These are phyloP conservation scores for Panagrolaimus sp. DNA, from an alignment of 1,140 invertebrate genomes.

Conservation along the genomic window DNA sequence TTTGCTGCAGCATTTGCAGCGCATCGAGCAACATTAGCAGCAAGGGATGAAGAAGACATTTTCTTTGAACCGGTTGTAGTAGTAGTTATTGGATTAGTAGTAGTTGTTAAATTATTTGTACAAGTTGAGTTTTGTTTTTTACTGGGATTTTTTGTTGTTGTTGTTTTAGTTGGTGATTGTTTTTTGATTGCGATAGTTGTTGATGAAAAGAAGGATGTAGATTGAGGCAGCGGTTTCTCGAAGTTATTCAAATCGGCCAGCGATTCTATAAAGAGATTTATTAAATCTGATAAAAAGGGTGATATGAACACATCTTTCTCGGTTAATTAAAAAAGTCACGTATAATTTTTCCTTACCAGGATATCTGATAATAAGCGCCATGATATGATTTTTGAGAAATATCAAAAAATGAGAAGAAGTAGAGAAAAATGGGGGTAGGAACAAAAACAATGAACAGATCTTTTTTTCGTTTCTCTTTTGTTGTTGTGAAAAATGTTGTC, in stretches of 20 bases:
- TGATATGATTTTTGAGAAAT: no score
- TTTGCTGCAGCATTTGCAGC: background rate
- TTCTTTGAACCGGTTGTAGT: background rate
- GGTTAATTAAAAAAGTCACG: background rate
- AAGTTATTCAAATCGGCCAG: conserved; percentile 15
- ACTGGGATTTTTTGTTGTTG: background rate
- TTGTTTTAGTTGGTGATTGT: background rate
- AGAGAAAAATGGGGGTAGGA: no score
- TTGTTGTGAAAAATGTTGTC: no score
- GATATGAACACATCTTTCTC: background rate
- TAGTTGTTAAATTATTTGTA: no score
- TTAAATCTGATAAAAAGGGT: background rate
- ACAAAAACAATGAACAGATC: no score
- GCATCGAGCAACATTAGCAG: background rate
- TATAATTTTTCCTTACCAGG: no score
- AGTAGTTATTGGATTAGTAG: no score
- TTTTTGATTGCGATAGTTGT: background rate
- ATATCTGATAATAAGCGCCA: no score
- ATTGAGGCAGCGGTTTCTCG: background rate
- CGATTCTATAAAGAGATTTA: background rate
- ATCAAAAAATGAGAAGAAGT: no score
- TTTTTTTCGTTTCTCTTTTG: no score
- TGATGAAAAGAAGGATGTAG: background rate
- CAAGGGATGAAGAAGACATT: background rate
- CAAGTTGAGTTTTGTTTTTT: background rate